Percentiles rank a stretch among this genome's conserved stretches.
Conservation (phyloP, 2,797 vertebrate genomes). For the Mus caroli region DNA sequence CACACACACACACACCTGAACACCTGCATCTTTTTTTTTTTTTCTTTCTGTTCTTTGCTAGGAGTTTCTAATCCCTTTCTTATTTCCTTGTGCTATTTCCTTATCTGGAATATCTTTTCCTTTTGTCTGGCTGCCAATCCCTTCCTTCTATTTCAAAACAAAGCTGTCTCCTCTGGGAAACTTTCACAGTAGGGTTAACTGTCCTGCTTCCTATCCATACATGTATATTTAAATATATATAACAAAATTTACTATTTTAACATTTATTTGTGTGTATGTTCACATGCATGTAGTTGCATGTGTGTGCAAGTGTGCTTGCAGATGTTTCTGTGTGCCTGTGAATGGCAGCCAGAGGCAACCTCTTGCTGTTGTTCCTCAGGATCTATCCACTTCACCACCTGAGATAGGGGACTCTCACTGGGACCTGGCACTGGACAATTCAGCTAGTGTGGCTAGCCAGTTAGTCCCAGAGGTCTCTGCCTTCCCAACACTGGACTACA, state of each 20-base stretch:
- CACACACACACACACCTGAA: not conserved
- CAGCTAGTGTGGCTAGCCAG: not conserved
- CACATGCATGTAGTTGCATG: no score
- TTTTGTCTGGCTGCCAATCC: not conserved
- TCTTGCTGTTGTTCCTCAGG: not conserved
- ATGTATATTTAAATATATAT: not conserved
- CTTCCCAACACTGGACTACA: not conserved
- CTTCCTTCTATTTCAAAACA: not conserved
- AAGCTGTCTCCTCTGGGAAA: conserved; percentile 5
- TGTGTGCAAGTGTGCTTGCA: not conserved
- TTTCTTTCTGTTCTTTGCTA: not conserved
- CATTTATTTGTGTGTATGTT: not conserved
- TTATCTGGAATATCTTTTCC: not conserved
- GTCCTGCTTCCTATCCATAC: not conserved
- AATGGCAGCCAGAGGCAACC: not conserved
- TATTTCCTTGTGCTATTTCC: not conserved
- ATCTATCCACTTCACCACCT: not conserved
- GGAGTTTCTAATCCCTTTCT: not conserved
- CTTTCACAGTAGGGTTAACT: not conserved
- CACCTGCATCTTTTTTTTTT: not conserved
- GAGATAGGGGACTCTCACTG: not conserved
- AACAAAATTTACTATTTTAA: not conserved
- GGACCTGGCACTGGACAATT: not conserved
- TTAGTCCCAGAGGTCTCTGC: not conserved
- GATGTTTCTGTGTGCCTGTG: not conserved